Evolutionary conservation across 2,113 vertebrate species (phyloP).

Genomic region (Alaudala cheleensis): DNA sequence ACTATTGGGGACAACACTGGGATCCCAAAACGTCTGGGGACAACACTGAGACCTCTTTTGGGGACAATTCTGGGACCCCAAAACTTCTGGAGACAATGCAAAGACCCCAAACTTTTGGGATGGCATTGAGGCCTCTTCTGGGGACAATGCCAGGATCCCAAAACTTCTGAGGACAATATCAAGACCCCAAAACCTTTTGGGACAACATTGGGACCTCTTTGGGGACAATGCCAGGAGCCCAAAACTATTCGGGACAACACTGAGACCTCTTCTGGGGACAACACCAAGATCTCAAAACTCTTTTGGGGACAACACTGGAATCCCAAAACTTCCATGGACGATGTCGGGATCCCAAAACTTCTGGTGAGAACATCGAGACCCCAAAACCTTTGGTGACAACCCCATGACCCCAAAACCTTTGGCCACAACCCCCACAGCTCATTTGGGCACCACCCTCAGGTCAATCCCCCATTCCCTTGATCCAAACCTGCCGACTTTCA

Average conservation of each 20-base stretch:
- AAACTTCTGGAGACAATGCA: accelerated
- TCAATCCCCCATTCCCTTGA: too few species aligned
- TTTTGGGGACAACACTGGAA: accelerated
- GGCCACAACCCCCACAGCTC: neutral
- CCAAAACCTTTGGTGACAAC: neutral
- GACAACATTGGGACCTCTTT: neutral
- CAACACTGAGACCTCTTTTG: neutral
- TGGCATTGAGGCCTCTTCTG: too few species aligned
- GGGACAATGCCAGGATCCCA: accelerated
- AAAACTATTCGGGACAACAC: neutral
- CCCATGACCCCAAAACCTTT: neutral
- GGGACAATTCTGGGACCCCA: neutral
- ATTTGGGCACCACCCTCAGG: too few species aligned
- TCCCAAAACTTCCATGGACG: neutral
- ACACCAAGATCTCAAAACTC: accelerated
- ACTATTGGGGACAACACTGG: neutral
- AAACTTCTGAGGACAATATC: neutral
- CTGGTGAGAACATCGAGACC: too few species aligned
- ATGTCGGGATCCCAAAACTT: too few species aligned
- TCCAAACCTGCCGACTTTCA: too few species aligned
- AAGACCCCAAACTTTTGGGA: neutral
- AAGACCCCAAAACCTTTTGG: neutral
- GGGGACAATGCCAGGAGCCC: neutral
- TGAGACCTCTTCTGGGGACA: neutral
- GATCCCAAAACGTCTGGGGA: neutral